phyloP scores from a whole-genome alignment of 1,140 invertebrate genomes.

The Euglossa dilemma region DNA sequence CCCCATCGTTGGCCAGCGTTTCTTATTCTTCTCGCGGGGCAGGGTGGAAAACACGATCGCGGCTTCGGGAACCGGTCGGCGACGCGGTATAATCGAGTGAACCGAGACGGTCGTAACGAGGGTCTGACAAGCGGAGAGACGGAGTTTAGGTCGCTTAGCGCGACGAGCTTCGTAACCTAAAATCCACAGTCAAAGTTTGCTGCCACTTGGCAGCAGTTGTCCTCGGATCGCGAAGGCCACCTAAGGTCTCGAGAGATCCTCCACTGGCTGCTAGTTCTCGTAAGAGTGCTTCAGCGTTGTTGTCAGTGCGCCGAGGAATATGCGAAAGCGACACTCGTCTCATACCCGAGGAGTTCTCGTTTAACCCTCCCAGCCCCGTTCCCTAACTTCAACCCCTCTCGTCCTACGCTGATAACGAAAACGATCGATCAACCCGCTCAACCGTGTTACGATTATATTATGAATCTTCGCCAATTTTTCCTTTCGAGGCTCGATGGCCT shows the following conservation, averaged over 20 bases:
- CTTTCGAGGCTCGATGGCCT: not conserved
- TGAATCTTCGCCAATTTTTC: not conserved
- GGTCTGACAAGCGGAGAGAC: conserved; percentile 27
- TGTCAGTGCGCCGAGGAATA: conserved; percentile 61
- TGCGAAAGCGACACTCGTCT: conserved; percentile 56
- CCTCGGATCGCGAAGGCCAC: conserved; percentile 62
- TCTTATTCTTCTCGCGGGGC: not conserved
- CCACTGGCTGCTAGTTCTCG: conserved; percentile 62
- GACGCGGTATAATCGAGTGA: conserved; percentile 28
- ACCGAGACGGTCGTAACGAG: conserved; percentile 26
- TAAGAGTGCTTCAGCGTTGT: conserved; percentile 59
- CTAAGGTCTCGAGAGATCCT: conserved; percentile 66
- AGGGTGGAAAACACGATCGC: not conserved
- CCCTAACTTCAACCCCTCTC: not conserved
- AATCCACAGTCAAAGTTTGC: conserved; percentile 61
- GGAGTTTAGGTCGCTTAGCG: conserved; percentile 40
- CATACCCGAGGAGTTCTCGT: conserved; percentile 49
- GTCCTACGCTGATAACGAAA: not conserved
- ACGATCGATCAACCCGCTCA: conserved; percentile 8
- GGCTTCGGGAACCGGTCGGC: not conserved
- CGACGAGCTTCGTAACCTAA: conserved; percentile 48
- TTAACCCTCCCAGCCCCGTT: conserved; percentile 24
- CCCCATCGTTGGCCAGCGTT: too few relatives aligned
- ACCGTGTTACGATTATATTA: not conserved
- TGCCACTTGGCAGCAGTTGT: conserved; percentile 54